These are phyloP conservation scores for Anguilla rostrata DNA, from an alignment of 2,113 vertebrate genomes.

Conservation along the genomic window DNA sequence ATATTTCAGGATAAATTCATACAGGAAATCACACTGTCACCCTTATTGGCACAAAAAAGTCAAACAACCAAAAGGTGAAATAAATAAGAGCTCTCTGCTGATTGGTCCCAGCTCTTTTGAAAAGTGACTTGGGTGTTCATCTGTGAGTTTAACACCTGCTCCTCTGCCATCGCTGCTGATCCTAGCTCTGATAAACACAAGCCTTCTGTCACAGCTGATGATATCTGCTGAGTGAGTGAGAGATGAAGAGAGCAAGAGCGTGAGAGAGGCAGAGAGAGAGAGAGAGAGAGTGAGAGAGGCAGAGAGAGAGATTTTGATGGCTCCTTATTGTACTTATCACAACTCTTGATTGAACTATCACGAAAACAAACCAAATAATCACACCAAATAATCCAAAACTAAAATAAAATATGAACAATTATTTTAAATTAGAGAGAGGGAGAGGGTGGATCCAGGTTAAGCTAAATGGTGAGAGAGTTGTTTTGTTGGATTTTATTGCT, in stretches of 20 bases:
- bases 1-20: background rate
- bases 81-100: background rate
- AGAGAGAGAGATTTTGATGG: too few species aligned
- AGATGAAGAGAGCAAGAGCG: background rate
- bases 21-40: background rate
- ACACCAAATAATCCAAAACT: too few species aligned
- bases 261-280: background rate
- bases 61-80: background rate
- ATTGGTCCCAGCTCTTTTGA: background rate
- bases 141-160: background rate
- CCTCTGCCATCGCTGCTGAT: background rate
- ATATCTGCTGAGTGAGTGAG: conserved; percentile 9
- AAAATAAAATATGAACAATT: too few species aligned
- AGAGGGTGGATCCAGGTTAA: too few species aligned
- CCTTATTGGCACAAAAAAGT: background rate
- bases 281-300: too few species aligned
- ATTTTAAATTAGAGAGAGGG: too few species aligned
- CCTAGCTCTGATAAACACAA: conserved; percentile 1
- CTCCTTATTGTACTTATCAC: too few species aligned
- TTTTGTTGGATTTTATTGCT: too few species aligned
- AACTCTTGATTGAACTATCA: too few species aligned
- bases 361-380: too few species aligned
- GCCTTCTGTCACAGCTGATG: background rate
- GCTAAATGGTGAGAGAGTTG: too few species aligned
- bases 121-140: background rate